Conservation (phyloP, 2,113 vertebrate species). For the Mustela nigripes region DNA sequence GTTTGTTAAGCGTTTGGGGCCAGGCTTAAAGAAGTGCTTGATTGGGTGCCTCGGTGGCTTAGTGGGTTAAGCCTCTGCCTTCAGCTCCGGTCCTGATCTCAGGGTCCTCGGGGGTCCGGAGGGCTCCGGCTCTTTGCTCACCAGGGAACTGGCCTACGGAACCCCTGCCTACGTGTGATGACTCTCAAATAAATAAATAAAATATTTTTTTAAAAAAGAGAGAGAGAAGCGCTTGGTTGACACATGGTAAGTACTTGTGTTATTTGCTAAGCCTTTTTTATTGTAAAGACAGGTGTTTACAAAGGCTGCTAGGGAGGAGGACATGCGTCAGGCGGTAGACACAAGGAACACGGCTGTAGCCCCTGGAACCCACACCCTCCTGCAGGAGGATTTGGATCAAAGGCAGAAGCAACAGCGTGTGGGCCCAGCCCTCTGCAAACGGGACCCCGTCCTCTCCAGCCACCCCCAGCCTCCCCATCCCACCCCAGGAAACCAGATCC, state of each 20-base stretch:
- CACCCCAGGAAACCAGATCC: background rate
- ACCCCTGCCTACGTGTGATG: too few relatives aligned
- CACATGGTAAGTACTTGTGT: background rate
- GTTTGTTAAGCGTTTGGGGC: background rate
- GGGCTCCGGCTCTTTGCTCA: too few relatives aligned
- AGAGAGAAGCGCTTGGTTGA: background rate
- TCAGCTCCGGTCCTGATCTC: too few relatives aligned
- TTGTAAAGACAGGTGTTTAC: background rate
- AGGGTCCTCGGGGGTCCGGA: too few relatives aligned
- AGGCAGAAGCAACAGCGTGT: background rate
- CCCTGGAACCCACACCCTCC: background rate
- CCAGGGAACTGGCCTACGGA: too few relatives aligned
- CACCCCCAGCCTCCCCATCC: background rate
- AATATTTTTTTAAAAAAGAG: too few relatives aligned
- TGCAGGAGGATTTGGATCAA: background rate
- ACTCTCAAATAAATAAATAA: too few relatives aligned
- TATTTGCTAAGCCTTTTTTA: background rate
- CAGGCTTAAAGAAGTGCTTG: background rate
- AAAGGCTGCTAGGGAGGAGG: background rate
- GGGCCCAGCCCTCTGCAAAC: background rate
- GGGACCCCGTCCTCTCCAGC: background rate
- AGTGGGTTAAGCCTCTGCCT: too few relatives aligned
- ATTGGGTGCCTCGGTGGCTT: too few relatives aligned
- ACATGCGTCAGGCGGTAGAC: rapidly evolving
- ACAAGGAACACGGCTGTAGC: rapidly evolving